Evolutionary conservation across 1,140 invertebrate genomes (phyloP), one percentile per base, ranked within the genome.

Genomic region (Luehdorfia chinensis): DNA sequence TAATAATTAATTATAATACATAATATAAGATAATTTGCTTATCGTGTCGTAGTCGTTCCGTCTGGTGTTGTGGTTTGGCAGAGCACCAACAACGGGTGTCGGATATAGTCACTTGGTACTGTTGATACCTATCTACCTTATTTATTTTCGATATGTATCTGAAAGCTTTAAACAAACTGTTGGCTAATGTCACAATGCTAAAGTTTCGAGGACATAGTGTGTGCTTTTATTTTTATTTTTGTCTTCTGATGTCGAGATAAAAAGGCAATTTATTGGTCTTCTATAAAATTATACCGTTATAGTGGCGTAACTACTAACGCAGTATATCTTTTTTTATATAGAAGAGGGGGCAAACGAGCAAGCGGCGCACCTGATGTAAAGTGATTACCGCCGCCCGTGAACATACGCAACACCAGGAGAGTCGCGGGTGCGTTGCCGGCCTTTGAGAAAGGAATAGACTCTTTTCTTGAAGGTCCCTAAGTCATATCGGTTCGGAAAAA

Each of bases 101-200:
- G 14, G 13, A 43, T 43, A 43, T 43, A 43, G 39, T 30, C 39
- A 43, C 39, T 43, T 43, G n/a, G 39, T 43, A 43, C 39, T 43
- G 16, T 43, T 7, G 25, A 43, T 41, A 41, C 25, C 28, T 43
- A 43, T 43, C 39, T 28, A 28, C 39, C 4, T 43, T 43, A 43
- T 43, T 43, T 43, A 43, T 43, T 43, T 43, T 28, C 39, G 39
- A 43, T 28, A 4, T 43, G 27, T 43, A 16, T 43, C 39, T 43
- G 25, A 43, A n/a, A 18, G 8, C 1, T 43, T 43, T 37, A 37
- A 37, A 21, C 9, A 37, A 37, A 37, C 34, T 16, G 4, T 8
- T 13, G 7, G 25, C 8, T 43, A 9, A 27, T 43, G 13, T 4
- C 14, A 25, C 39, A 43, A 16, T 30, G 14, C 25, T 28, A n/a